Percentiles rank a stretch among this genome's conserved stretches.
Evolutionary conservation across 2,797 vertebrate genomes (phyloP).

Genomic region (Chelonia mydas): DNA sequence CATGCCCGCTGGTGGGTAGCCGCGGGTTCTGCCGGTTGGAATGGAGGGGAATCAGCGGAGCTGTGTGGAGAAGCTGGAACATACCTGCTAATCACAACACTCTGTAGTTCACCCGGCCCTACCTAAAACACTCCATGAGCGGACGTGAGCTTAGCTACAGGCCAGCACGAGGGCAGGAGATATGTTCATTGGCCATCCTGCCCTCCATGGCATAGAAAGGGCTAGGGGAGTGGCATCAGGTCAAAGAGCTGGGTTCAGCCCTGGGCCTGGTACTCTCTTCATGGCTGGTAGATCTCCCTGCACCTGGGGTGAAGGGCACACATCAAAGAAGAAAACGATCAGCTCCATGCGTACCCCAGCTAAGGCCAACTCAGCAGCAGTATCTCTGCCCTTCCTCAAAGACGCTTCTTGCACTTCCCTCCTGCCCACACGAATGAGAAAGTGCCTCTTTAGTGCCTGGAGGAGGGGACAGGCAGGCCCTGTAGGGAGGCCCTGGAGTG

Average conservation of each 20-base stretch:
- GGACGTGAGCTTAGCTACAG: neutral
- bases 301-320: neutral
- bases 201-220: neutral
- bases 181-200: neutral
- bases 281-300: neutral
- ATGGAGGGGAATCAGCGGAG: too few species aligned
- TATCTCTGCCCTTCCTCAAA: neutral
- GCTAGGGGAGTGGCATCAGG: neutral
- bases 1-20: neutral
- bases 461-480: neutral
- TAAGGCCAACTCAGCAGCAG: too few species aligned
- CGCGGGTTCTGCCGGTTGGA: neutral
- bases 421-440: rapidly evolving
- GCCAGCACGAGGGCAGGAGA: neutral
- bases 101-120: neutral
- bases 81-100: neutral
- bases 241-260: too few species aligned
- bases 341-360: neutral
- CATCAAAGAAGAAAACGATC: neutral
- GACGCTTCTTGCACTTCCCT: neutral
- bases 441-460: neutral
- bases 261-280: neutral
- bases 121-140: neutral
- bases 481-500: neutral
- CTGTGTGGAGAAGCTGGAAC: neutral